Percentiles rank a stretch among this genome's conserved stretches.
phyloP scores from a whole-genome alignment of 2,888 invertebrate genomes.

The Poecilobothrus nobilitatus region DNA sequence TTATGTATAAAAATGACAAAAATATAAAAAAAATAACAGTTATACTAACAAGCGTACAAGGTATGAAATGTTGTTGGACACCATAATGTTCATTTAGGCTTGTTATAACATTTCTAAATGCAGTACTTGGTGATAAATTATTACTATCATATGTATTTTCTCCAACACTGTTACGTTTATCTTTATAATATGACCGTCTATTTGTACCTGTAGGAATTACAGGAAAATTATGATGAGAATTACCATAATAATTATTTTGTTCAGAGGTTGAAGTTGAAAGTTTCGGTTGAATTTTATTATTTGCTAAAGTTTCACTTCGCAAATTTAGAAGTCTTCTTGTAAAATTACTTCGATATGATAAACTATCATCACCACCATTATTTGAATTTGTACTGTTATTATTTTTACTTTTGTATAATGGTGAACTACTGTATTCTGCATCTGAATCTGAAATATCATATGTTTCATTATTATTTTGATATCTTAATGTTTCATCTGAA shows the following conservation, averaged over 20 bases:
- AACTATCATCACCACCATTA: not conserved
- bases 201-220: not conserved
- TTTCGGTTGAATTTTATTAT: conserved; percentile 18
- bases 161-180: not conserved
- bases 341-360: conserved; percentile 48
- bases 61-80: conserved; percentile 46
- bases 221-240: conserved; percentile 16
- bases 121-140: conserved; percentile 27
- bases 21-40: conserved; percentile 58
- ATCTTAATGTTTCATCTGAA: not conserved
- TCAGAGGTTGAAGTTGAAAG: conserved; percentile 19
- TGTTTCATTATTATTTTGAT: not conserved
- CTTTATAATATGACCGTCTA: not conserved
- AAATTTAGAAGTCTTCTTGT: conserved; percentile 46
- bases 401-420: not conserved
- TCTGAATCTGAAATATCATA: not conserved
- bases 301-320: conserved; percentile 26
- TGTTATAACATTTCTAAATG: conserved; percentile 27
- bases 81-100: conserved; percentile 31
- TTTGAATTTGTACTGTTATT: not conserved
- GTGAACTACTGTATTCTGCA: not conserved
- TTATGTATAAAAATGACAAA: conserved; percentile 59
- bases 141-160: conserved; percentile 11
- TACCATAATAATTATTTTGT: conserved; percentile 18
- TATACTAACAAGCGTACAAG: conserved; percentile 53